Conservation (phyloP, 2,888 invertebrate genomes). For the Rotaria socialis region DNA sequence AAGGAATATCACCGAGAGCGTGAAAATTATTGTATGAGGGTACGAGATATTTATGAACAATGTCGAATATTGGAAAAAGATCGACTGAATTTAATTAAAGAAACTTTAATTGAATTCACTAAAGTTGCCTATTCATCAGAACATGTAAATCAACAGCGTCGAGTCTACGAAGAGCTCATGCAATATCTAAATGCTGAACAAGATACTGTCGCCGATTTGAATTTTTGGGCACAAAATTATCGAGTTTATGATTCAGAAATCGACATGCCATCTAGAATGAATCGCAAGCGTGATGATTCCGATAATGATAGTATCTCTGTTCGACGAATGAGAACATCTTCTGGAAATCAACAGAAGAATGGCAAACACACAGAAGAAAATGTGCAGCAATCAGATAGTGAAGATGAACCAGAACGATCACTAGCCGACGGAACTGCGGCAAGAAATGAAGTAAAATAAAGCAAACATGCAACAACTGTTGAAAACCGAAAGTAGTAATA, state of each 20-base stretch:
- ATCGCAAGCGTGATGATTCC: no score
- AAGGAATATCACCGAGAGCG: not conserved
- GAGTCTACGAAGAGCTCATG: not conserved
- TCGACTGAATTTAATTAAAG: not conserved
- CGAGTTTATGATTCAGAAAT: not conserved
- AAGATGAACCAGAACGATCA: no score
- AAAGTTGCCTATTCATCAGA: not conserved
- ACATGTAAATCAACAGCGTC: not conserved
- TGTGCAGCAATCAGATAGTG: no score
- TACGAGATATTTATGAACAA: not conserved
- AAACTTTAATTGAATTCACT: not conserved
- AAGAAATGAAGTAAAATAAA: no score
- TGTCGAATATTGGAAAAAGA: not conserved
- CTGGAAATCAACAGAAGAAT: no score
- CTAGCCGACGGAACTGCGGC: no score
- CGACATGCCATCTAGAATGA: not conserved
- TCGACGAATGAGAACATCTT: no score
- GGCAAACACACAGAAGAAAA: no score
- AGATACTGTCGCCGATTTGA: not conserved
- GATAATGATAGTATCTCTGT: not conserved
- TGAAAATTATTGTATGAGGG: not conserved
- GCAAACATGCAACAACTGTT: no score
- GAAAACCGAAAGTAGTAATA: no score
- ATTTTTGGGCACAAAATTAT: not conserved
- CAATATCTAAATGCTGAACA: not conserved